These are phyloP conservation scores for Fragum fragum DNA, from an alignment of 2,888 invertebrate genomes.

Conservation along the genomic window DNA sequence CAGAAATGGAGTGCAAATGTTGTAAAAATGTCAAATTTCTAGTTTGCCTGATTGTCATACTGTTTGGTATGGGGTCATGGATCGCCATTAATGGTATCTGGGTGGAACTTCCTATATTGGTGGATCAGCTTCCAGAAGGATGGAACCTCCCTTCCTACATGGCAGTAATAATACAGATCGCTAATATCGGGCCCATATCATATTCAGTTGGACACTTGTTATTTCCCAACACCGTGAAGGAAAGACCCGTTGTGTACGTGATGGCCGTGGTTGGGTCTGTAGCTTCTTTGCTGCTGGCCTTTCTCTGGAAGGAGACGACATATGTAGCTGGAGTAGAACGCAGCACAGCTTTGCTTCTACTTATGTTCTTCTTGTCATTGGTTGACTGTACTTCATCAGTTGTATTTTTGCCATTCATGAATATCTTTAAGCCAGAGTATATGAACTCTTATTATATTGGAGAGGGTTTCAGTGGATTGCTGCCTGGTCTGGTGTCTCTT, in stretches of 20 bases:
- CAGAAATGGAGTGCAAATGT: slow-evolving; percentile 20
- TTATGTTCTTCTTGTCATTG: slow-evolving; percentile 91
- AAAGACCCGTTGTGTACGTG: slow-evolving; percentile 87
- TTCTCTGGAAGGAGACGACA: slow-evolving; percentile 89
- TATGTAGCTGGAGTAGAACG: slow-evolving; percentile 85
- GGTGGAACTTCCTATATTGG: slow-evolving; percentile 95
- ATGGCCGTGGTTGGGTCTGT: slow-evolving; percentile 87
- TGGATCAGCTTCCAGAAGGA: slow-evolving; percentile 93
- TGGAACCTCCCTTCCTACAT: slow-evolving; percentile 95
- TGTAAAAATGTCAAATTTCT: slow-evolving; percentile 69
- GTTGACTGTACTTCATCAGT: slow-evolving; percentile 95
- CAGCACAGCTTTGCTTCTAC: slow-evolving; percentile 88
- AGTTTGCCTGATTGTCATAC: slow-evolving; percentile 89
- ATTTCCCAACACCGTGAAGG: slow-evolving; percentile 68
- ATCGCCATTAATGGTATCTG: slow-evolving; percentile 95
- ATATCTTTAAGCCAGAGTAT: slow-evolving; percentile 90
- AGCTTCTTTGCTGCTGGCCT: slow-evolving; percentile 87
- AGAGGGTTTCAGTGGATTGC: slow-evolving; percentile 89
- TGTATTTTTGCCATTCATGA: slow-evolving; percentile 94
- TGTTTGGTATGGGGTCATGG: slow-evolving; percentile 93
- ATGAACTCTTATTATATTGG: slow-evolving; percentile 92
- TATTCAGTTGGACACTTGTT: slow-evolving; percentile 49
- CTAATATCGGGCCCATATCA: slow-evolving; percentile 93
- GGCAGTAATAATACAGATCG: slow-evolving; percentile 93
- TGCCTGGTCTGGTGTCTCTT: slow-evolving; percentile 93